Evolutionary conservation across 2,113 vertebrate genomes (phyloP).

Genomic region (Ameiurus melas): DNA sequence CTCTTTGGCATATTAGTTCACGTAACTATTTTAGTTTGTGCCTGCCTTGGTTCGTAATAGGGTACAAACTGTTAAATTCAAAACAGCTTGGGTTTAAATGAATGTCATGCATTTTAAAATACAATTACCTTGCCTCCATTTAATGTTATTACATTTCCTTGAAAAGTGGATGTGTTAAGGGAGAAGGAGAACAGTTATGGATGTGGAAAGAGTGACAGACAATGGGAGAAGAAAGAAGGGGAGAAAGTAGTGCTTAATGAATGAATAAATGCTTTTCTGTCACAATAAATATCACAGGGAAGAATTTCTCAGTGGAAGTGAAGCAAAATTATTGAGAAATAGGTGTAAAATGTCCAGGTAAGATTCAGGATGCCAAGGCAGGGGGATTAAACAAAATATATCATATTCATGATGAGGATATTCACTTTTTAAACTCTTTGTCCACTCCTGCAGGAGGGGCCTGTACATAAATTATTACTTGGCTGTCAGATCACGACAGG

Average conservation of each 20-base stretch:
- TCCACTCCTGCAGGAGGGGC: conserved; percentile 60
- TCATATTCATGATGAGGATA: conserved; percentile 69
- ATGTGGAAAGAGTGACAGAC: background rate
- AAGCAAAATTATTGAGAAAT: conserved; percentile 41
- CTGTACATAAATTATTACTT: conserved; percentile 73
- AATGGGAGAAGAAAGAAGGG: background rate
- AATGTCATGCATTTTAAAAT: conserved; percentile 26
- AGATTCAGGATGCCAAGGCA: conserved; percentile 55
- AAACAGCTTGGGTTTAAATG: conserved; percentile 38
- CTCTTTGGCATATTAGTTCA: conserved; percentile 20
- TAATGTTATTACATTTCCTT: conserved; percentile 37
- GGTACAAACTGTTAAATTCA: conserved; percentile 31
- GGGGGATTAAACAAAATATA: conserved; percentile 70
- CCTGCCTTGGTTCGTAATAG: conserved; percentile 19
- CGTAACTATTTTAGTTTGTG: conserved; percentile 37
- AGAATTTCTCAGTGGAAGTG: conserved; percentile 24
- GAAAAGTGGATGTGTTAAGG: conserved; percentile 35
- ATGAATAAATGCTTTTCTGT: conserved; percentile 43
- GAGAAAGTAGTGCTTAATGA: conserved; percentile 4
- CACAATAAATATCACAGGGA: conserved; percentile 36
- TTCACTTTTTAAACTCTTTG: conserved; percentile 56
- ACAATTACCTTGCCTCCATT: conserved; percentile 10
- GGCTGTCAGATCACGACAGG: conserved; percentile 69
- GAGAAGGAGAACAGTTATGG: conserved; percentile 6
- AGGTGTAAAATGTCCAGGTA: conserved; percentile 29